Evolutionary conservation across 1,140 invertebrate species (phyloP).

Genomic region (Melitaea cinxia): DNA sequence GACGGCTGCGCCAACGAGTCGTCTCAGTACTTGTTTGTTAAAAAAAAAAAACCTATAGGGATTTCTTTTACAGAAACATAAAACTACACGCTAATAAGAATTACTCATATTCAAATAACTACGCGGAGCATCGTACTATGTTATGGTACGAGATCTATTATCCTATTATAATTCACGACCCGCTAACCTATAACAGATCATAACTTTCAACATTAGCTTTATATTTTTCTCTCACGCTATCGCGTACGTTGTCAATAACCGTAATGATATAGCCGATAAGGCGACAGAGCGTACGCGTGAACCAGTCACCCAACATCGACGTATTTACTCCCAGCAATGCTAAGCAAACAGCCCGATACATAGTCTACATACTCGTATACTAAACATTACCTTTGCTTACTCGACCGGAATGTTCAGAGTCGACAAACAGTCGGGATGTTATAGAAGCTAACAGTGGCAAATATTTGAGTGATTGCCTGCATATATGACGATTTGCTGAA

Average conservation of each 20-base stretch:
- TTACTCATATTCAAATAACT: too few species aligned
- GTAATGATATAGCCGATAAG: conserved; percentile 31
- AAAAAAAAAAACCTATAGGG: too few species aligned
- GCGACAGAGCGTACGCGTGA: conserved; percentile 38
- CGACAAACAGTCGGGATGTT: conserved; percentile 43
- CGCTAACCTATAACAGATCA: neutral
- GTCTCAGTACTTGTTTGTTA: too few species aligned
- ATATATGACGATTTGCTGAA: conserved; percentile 34
- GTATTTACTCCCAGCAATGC: conserved; percentile 45
- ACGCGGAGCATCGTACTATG: too few species aligned
- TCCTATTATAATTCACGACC: neutral
- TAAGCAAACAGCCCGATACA: conserved; percentile 43
- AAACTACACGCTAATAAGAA: too few species aligned
- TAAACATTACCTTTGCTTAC: conserved; percentile 62
- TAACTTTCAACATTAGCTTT: neutral
- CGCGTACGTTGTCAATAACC: conserved; percentile 6
- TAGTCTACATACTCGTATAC: conserved; percentile 44
- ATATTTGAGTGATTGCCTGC: conserved; percentile 61
- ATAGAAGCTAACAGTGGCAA: conserved; percentile 44
- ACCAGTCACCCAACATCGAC: conserved; percentile 26
- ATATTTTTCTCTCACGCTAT: conserved; percentile 4
- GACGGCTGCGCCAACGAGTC: too few species aligned
- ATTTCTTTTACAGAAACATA: too few species aligned
- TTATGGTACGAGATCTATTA: too few species aligned
- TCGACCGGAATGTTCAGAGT: conserved; percentile 52